Base-by-base conservation (phyloP, 2,113 vertebrate species). In the Chaenocephalus aceratus region DNA sequence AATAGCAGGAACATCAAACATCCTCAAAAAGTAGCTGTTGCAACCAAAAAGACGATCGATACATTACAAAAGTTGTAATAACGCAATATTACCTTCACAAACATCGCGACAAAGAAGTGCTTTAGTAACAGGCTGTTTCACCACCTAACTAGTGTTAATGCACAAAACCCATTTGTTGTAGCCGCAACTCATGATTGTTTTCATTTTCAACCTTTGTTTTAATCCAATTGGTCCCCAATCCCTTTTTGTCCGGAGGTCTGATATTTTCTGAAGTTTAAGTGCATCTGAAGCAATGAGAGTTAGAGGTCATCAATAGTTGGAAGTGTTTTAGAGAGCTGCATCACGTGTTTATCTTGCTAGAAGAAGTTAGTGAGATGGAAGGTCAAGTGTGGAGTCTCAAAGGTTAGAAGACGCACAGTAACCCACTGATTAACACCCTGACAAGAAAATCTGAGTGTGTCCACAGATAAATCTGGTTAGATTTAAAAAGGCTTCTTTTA, bases 1-100 rank as follows among this genome's bases (percentile, higher is more conserved):
- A 53, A 90, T 15, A 77, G 23, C 7, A 18, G 45, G 26, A 11
- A 69, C 11, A 16, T 59, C 65, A 53, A 59, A 60, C 18, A 52
- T 23, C 41, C 23, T 66, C 26, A 48, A 26, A 16, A 18, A 52
- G 48, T 80, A 62, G 56, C 0, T 41, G 7, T 26, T 30, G 2
- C 16, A 26, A 26, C 18, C 52, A 62, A 79, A 15, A 1, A 64
- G 13, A 52, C 16, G 14, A 69, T 58, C 1, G 21, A 13, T 6
- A 34, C 11, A 54, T 69, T 62, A 68, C 46, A 23, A 63, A 70
- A 49, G 18, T 34, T 65, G 10, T 0, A 51, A 30, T 65, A 8
- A 68, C 56, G 67, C 60, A 72, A 75, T 48, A 11, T 52, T 59
- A 18, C 2, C 5, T 53, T 61, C 36, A 77, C 52, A 68, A 51